phyloP scores from a whole-genome alignment of 2,888 invertebrate species.

The Andrena praecox region DNA sequence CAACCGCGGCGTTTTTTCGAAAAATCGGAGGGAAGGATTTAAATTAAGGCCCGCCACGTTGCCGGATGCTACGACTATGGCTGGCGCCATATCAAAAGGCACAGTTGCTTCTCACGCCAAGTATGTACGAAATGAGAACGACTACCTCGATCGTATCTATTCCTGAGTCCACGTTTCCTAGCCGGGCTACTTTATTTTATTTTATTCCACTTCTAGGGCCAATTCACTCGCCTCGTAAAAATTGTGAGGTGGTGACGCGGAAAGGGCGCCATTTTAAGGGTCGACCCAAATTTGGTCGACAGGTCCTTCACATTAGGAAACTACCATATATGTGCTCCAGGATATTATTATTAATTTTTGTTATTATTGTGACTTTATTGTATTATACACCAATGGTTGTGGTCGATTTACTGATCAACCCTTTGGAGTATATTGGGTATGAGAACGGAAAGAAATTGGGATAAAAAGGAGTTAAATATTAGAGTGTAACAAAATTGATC shows the following conservation, averaged over 20 bases:
- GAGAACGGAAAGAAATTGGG: too few relatives aligned
- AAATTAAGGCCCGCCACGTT: conserved; percentile 28
- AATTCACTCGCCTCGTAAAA: not conserved
- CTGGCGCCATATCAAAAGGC: conserved; percentile 64
- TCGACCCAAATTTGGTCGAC: not conserved
- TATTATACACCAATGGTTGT: too few relatives aligned
- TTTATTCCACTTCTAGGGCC: conserved; percentile 19
- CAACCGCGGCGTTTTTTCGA: conserved; percentile 12
- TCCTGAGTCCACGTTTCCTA: conserved; percentile 51
- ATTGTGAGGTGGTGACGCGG: not conserved
- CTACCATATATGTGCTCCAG: not conserved
- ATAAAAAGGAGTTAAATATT: too few relatives aligned
- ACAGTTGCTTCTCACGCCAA: conserved; percentile 55
- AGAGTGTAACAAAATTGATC: too few relatives aligned
- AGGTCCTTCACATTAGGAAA: not conserved
- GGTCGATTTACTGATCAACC: too few relatives aligned
- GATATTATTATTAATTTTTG: not conserved
- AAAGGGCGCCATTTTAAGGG: not conserved
- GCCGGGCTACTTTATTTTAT: conserved; percentile 37
- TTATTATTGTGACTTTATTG: too few relatives aligned
- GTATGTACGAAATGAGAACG: conserved; percentile 64
- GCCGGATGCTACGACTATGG: conserved; percentile 56
- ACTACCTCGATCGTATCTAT: conserved; percentile 55
- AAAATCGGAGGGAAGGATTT: conserved; percentile 7
- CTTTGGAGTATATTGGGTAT: too few relatives aligned